These are phyloP conservation scores for Eptesicus fuscus DNA, from an alignment of 2,113 vertebrate species.

Conservation along the genomic window DNA sequence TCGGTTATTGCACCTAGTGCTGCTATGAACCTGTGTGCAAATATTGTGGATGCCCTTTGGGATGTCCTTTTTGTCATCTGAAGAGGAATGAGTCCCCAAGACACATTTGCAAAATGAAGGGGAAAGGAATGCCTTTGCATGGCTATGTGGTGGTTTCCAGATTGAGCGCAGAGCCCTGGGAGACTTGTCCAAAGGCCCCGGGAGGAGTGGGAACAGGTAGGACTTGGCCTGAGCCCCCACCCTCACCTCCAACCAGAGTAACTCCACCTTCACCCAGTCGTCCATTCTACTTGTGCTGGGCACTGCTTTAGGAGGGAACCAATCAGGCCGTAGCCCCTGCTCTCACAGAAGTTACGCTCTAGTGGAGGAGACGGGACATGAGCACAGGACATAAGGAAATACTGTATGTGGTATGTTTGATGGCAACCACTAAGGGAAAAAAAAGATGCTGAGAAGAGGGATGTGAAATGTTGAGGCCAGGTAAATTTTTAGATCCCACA, in stretches of 20 bases:
- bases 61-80: neutral
- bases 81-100: neutral
- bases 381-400: neutral
- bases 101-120: neutral
- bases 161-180: neutral
- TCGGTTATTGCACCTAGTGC: neutral
- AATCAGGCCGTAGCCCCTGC: neutral
- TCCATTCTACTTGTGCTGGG: neutral
- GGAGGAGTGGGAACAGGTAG: neutral
- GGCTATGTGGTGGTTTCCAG: neutral
- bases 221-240: neutral
- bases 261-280: too few relatives aligned
- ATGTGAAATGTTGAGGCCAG: neutral
- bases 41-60: neutral
- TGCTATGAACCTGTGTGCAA: neutral
- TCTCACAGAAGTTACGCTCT: neutral
- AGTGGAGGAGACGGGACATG: neutral
- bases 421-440: neutral
- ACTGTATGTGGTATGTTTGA: neutral
- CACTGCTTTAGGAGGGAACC: neutral
- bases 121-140: neutral
- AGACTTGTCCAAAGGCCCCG: neutral
- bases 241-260: neutral
- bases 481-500: neutral
- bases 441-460: neutral